Evolutionary conservation across 2,888 invertebrate species (phyloP).

Genomic region (Orthonevra nobilis): DNA sequence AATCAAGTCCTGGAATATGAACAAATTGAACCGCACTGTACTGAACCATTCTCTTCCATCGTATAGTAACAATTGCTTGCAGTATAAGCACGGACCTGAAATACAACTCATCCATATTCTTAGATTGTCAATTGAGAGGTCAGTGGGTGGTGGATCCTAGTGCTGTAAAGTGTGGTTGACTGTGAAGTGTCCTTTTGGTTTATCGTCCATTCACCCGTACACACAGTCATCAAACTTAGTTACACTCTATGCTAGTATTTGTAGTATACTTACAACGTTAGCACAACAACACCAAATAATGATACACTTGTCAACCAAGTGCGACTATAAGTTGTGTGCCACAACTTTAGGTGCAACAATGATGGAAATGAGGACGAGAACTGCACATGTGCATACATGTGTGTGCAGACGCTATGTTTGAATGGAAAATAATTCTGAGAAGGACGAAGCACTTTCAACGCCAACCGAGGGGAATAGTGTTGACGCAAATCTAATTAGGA

Average conservation of each 20-base stretch:
- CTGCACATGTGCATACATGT: neutral
- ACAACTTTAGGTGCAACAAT: slow-evolving; percentile 10
- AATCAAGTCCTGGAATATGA: slow-evolving; percentile 22
- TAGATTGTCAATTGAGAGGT: slow-evolving; percentile 61
- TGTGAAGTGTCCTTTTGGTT: slow-evolving; percentile 52
- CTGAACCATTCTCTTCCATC: too few species aligned
- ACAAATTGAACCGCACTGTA: too few species aligned
- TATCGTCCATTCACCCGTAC: slow-evolving; percentile 61
- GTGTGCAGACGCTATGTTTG: slow-evolving; percentile 18
- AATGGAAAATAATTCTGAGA: slow-evolving; percentile 38
- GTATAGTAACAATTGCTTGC: slow-evolving; percentile 55
- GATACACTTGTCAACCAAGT: slow-evolving; percentile 48
- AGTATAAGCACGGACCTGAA: slow-evolving; percentile 45
- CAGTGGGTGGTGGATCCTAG: slow-evolving; percentile 7
- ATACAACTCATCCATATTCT: slow-evolving; percentile 54
- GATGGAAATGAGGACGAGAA: slow-evolving; percentile 15
- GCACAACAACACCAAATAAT: slow-evolving; percentile 46
- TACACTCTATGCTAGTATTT: neutral
- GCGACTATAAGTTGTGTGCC: slow-evolving; percentile 10
- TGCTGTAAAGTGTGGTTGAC: neutral
- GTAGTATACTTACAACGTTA: slow-evolving; percentile 42
- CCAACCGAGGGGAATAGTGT: slow-evolving; percentile 64
- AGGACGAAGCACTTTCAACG: slow-evolving; percentile 20
- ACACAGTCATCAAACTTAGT: slow-evolving; percentile 58
- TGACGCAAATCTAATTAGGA: slow-evolving; percentile 72